Evolutionary conservation across 2,113 vertebrate genomes (phyloP), one percentile per base, ranked within the genome.

Genomic region (Pelmatolapia mariae): DNA sequence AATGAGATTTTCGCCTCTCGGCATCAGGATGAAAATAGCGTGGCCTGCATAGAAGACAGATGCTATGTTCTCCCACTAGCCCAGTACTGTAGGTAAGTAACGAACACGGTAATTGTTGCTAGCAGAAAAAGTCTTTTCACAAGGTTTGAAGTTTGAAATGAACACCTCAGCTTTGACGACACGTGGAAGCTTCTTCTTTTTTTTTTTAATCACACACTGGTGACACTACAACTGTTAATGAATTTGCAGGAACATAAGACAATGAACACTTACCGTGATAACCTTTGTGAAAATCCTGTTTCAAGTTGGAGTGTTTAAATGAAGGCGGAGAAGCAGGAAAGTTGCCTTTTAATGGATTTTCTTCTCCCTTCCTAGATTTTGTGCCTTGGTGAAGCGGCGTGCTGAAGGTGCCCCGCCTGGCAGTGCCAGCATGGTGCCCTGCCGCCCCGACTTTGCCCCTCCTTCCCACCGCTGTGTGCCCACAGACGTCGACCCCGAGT

Each of bases 1-100:
- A 99, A 99, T 86, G 99, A 99, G 97, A 99, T 99, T 92, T 99
- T 99, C 83, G 99, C 99, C 7, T 99, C 99, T 71, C 96, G 98
- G 91, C 99, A 99, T 96, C 99, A 99, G 95, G 99, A 99, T 43
- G 98, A 99, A 91, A 99, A 99, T 96, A 99, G 99, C n/a, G 98
- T 99, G 84, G 99, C 99, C 94, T 99, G 99, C 95, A 99, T 99
- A 16, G 99, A 99, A 94, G 99, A 99, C 93, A 97, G 98, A 93
- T 99, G 99, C 96, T 99, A 99, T 0, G 99, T 99, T 88, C 97
- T 99, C 96, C 99, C 99, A 87, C 97, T 99, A 92, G 98, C 98
- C 80, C 98, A 99, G 97, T 99, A 99, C 97, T 99, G 99, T 97
- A 98, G 99, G 99, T 99, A 61, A 97, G 95, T 93, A 47, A 13